phyloP scores from a whole-genome alignment of 23 tunicate species.

The Trididemnum nubilum region DNA sequence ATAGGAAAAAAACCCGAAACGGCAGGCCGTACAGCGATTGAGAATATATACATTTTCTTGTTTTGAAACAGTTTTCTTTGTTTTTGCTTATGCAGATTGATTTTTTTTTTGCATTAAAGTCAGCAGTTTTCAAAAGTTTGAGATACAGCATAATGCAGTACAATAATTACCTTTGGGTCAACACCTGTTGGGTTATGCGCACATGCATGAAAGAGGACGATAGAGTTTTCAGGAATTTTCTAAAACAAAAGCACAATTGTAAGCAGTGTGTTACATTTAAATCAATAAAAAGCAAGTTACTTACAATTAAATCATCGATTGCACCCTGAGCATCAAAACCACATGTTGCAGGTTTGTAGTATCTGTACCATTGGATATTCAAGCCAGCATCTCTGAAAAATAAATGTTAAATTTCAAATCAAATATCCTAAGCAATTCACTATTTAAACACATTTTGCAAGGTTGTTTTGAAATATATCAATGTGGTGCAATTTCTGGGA shows the following conservation, averaged over 20 bases:
- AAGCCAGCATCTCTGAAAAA: conserved; percentile 72
- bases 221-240: conserved; percentile 73
- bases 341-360: conserved; percentile 88
- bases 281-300: background rate
- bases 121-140: no score
- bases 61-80: no score
- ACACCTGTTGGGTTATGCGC: conserved; percentile 99
- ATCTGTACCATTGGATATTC: conserved; percentile 64
- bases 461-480: no score
- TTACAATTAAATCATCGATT: conserved; percentile 77
- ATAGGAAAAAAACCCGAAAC: no score
- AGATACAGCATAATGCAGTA: no score
- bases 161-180: conserved; percentile 87
- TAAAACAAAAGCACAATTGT: conserved; percentile 26
- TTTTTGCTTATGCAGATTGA: no score
- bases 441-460: no score
- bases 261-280: background rate
- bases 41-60: no score
- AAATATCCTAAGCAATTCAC: background rate
- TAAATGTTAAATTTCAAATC: background rate
- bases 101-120: no score
- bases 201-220: conserved; percentile 94
- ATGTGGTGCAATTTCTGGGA: no score
- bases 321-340: conserved; percentile 95
- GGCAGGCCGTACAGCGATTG: no score